phyloP scores from a whole-genome alignment of 2,797 vertebrate species.

The Liparis tanakae region DNA sequence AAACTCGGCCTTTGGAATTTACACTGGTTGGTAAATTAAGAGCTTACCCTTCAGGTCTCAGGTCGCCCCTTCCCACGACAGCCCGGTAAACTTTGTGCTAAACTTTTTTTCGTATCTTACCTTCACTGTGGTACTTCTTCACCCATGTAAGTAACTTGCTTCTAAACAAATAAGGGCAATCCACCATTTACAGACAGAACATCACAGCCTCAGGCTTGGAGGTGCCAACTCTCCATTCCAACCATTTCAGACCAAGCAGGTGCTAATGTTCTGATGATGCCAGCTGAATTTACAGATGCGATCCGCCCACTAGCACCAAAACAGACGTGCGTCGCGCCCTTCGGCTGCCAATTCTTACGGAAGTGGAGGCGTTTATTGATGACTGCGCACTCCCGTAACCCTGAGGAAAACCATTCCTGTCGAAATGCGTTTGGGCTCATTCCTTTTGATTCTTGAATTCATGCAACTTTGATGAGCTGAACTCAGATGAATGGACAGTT shows the following conservation, averaged over 20 bases:
- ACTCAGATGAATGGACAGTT: slow-evolving; percentile 40
- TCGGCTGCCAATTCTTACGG: not conserved
- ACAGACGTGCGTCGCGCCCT: not conserved
- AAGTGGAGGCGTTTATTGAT: slow-evolving; percentile 27
- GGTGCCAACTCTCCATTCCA: not conserved
- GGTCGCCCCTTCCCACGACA: not conserved
- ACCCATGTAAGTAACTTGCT: not conserved
- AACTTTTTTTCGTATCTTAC: not conserved
- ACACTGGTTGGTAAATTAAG: not conserved
- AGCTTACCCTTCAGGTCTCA: not conserved
- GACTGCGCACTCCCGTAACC: slow-evolving; percentile 16
- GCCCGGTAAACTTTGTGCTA: not conserved
- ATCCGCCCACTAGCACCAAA: not conserved
- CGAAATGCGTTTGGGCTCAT: slow-evolving; percentile 32
- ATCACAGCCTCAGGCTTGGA: not conserved
- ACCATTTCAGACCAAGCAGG: not conserved
- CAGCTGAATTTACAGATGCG: not conserved
- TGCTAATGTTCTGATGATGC: not conserved
- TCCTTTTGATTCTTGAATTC: slow-evolving; percentile 39
- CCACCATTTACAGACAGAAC: not conserved
- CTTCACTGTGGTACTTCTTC: not conserved
- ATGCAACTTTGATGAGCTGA: slow-evolving; percentile 40
- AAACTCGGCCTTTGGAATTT: slow-evolving; percentile 14
- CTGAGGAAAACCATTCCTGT: slow-evolving; percentile 20
- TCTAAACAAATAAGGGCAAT: not conserved